Percentiles rank a stretch among this genome's conserved stretches.
Conservation (phyloP, 1,140 invertebrate species). For the Mactra quadrangularis region DNA sequence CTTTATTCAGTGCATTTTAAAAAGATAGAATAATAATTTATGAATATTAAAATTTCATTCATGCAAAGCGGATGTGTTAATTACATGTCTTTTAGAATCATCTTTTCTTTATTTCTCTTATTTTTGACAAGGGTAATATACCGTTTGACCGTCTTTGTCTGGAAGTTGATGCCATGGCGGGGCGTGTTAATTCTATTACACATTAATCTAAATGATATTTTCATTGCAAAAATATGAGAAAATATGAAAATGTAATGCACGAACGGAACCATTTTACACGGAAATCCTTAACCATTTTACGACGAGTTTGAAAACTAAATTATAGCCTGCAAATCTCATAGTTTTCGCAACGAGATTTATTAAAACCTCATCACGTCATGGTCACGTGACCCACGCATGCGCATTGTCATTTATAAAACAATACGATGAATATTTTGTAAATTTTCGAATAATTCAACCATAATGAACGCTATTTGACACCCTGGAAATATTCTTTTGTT, state of each 20-base stretch:
- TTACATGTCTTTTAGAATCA: no score
- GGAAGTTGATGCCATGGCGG: background rate
- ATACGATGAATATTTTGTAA: conserved; percentile 9
- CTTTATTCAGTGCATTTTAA: no score
- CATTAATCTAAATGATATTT: conserved; percentile 47
- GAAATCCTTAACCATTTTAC: conserved; percentile 57
- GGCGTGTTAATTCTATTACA: background rate
- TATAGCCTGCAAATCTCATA: conserved; percentile 57
- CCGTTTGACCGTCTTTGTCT: conserved; percentile 10
- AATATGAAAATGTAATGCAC: conserved; percentile 51
- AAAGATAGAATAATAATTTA: no score
- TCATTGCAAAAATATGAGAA: conserved; percentile 50
- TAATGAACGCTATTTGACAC: conserved; percentile 47
- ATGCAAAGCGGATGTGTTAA: no score
- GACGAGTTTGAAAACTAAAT: conserved; percentile 61
- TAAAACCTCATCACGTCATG: conserved; percentile 47
- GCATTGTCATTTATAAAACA: conserved; percentile 42
- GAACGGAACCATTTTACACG: conserved; percentile 25
- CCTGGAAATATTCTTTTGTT: conserved; percentile 56
- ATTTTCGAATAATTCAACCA: conserved; percentile 20
- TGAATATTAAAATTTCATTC: no score
- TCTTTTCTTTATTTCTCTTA: no score
- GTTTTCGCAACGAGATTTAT: conserved; percentile 39
- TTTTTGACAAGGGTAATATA: no score
- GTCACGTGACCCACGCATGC: conserved; percentile 53